Conservation (phyloP, 1,140 invertebrate species). For the Rhyzopertha dominica region DNA sequence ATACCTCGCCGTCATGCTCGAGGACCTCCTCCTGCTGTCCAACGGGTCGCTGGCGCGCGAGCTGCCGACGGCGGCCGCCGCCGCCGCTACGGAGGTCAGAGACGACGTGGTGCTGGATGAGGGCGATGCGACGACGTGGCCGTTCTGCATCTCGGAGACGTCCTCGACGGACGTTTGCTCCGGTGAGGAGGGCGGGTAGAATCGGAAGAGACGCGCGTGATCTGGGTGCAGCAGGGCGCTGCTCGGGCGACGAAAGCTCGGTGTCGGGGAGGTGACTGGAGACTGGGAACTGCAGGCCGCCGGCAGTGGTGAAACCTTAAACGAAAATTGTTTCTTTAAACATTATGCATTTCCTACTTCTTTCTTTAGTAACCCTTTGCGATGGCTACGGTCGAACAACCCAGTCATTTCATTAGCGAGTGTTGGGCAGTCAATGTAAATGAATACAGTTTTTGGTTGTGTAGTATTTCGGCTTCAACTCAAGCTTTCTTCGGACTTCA, state of each 20-base stretch:
- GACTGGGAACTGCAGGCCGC: conserved; percentile 45
- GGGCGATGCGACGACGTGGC: conserved; percentile 44
- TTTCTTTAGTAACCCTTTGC: too few species aligned
- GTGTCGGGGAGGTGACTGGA: conserved; percentile 41
- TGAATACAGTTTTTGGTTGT: too few species aligned
- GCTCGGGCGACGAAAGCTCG: conserved; percentile 53
- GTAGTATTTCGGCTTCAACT: too few species aligned
- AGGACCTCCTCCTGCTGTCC: conserved; percentile 47
- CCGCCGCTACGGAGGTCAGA: conserved; percentile 50
- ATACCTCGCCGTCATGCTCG: conserved; percentile 49
- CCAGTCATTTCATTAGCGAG: too few species aligned
- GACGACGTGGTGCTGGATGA: conserved; percentile 56
- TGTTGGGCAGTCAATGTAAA: too few species aligned
- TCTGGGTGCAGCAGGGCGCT: conserved; percentile 60
- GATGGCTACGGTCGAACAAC: too few species aligned
- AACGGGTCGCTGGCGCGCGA: conserved; percentile 47
- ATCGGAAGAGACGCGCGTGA: conserved; percentile 57
- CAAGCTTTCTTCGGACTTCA: too few species aligned
- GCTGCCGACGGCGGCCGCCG: conserved; percentile 39
- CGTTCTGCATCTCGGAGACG: conserved; percentile 44
- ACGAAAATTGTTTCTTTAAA: conserved; percentile 7
- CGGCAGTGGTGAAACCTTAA: conserved; percentile 60
- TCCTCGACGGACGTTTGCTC: conserved; percentile 50
- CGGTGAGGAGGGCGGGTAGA: conserved; percentile 49
- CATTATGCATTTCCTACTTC: background rate